Base-by-base conservation (phyloP, 2,797 vertebrate species). In the Menidia menidia region DNA sequence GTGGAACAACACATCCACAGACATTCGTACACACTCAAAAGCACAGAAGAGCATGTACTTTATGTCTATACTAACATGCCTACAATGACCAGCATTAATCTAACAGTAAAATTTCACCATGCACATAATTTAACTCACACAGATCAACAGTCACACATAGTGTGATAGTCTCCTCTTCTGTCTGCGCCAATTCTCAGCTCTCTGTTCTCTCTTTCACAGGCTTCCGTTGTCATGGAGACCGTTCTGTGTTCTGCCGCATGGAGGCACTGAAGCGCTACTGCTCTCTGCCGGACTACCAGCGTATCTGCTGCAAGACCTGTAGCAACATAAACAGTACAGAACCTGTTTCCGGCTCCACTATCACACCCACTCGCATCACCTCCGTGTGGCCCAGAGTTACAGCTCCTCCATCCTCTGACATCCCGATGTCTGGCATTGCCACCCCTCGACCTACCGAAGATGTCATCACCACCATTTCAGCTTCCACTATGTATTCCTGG, bases 231-330 rank as follows among this genome's bases (percentile, higher is more conserved):
- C 94, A 95, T 92, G 95, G 94, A 74, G 97, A 99, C 94, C 97
- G 96, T 86, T 97, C 97, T 30, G 88, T 95, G 78, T 96, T 99
- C 87, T 99, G 98, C 88, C 95, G 92, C 78, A 96, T 97, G 96
- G 96, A 97, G 60, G 92, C 89, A 78, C 92, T 98, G 82, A 94
- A 92, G 71, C 96, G 94, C 18, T 95, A 98, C 88, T 99, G 98
- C 93, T 89, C 94, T 47, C 94, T 97, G 62, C 95, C 96, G 12
- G 94, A 95, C 65, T 97, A 94, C 91, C 93, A 92, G 79, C 96
- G 95, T 71, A 93, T 99, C 68, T 99, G 97, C 88, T 99, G 98
- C 94, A 96, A 95, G 84, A 95, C 96, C 77, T 99, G 97, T 81
- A 95, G 92, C 54, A 76, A 60, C 8, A 72, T 89, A 48, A 87